Base-by-base conservation (phyloP, 23 tunicate genomes). In the Oikopleura albicans region DNA sequence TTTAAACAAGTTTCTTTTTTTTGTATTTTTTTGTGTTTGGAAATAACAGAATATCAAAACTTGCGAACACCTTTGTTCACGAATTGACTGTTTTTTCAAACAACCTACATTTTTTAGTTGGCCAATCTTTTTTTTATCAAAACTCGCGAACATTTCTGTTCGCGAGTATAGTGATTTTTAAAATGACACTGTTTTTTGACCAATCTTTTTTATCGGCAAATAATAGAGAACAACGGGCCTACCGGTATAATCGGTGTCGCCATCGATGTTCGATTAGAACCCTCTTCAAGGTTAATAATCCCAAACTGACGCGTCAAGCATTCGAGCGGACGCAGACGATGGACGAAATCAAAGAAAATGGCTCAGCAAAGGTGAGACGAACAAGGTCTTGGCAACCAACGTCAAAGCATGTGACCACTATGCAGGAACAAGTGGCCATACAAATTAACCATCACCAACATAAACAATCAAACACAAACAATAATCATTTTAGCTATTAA, bases 291-390 rank as follows among this genome's bases (percentile, higher is more conserved):
- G 79, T 71, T 16, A 49, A 31, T 71, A 71, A 71, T 29, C 79
- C 79, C 4, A 16, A 29, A 12, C 79, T 71, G 79, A 71, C 79
- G 79, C 79, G 79, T 71, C 79, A 71, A 29, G 79, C 79, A 16
- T 71, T 71, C 79, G 79, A 71, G 79, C 79, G 79, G 34, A 71
- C 79, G 4, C 79, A 71, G 31, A 71, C 79, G 37, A 71, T 71
- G 79, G 79, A 16, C 35, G 79, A 71, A 27, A 27, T 71, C 37
- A 71, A 71, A 16, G 34, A 71, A 29, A 16, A 4, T 4, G 36
- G 37, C 28, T 2, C 36, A 2, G 34, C 4, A 27, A 71, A 71
- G 79, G 79, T 71, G 79, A 71, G 79, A 71, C 79, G 79, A 4
- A 71, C 79, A 34, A 27, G 79, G 31, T 12, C 34, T 4, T 71